Evolutionary conservation across 2,113 vertebrate genomes (phyloP), one percentile per base, ranked within the genome.

Genomic region (Thamnaconus septentrionalis): DNA sequence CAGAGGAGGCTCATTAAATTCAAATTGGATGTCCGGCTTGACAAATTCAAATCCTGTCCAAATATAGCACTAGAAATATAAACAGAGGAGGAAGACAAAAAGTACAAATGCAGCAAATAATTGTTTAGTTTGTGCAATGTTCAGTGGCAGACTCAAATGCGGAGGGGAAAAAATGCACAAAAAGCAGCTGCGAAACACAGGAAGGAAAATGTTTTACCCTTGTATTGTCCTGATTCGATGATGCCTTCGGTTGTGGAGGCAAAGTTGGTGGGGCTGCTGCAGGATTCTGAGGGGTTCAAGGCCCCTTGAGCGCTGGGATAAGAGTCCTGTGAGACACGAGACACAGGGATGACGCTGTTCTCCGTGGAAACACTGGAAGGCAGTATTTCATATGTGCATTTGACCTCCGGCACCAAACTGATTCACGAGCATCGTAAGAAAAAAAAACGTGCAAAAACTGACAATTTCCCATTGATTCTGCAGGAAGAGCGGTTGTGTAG

Each of bases 211-310:
- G 3, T 53, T 56, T 90, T 92, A 96, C 93, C 94, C 93, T 91
- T 91, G 86, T 90, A 92, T 2, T 92, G 88, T 76, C 93, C 93
- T 53, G 93, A 91, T 87, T 95, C 93, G 75, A 91, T 76, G 60
- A 93, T 86, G 79, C 94, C 96, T 61, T 97, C 96, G 73, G 92
- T 89, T 85, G 91, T 84, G 81, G 85, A 83, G 65, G 92, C 93
- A 86, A 92, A 94, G 84, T 86, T 92, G 89, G 91, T 92, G 73
- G 91, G 86, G 9, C 89, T 87, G 79, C 93, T 92, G 54, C 92
- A 89, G 55, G 93, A 92, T 83, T 98, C 95, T 40, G 95, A 92
- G 57, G 94, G 90, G 75, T 91, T 92, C 67, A 94, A 88, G 79
- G 92, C 90, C 56, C 89, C 90, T 12, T 92, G 87, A 73, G 90